Evolutionary conservation across 2,888 invertebrate species (phyloP).

Genomic region (Mamestra brassicae): DNA sequence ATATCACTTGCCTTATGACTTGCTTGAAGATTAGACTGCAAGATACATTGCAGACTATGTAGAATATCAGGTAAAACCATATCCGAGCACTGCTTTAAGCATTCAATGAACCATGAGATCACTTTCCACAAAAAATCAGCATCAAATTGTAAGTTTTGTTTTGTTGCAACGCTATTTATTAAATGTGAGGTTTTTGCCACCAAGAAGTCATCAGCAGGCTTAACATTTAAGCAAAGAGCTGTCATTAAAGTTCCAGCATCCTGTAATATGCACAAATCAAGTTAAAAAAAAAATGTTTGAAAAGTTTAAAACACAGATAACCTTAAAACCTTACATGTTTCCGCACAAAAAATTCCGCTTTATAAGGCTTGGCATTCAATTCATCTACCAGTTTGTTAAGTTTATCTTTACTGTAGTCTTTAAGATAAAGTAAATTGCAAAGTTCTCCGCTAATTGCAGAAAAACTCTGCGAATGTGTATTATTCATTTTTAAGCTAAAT

Average conservation of each 20-base stretch:
- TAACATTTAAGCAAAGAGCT: slow-evolving; percentile 80
- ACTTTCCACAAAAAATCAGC: slow-evolving; percentile 78
- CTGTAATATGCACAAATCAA: slow-evolving; percentile 65
- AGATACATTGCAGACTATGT: slow-evolving; percentile 84
- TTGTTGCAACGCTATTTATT: slow-evolving; percentile 88
- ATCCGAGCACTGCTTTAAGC: slow-evolving; percentile 82
- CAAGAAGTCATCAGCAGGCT: slow-evolving; percentile 88
- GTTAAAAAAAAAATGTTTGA: not conserved
- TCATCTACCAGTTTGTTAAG: slow-evolving; percentile 91
- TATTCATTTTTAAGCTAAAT: slow-evolving; percentile 67
- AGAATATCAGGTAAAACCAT: slow-evolving; percentile 85
- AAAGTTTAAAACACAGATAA: slow-evolving; percentile 50
- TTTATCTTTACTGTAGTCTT: slow-evolving; percentile 85
- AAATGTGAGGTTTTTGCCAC: slow-evolving; percentile 91
- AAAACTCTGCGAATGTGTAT: slow-evolving; percentile 75
- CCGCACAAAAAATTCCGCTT: slow-evolving; percentile 83
- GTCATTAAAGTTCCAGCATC: slow-evolving; percentile 80
- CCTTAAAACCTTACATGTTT: slow-evolving; percentile 82
- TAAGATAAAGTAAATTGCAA: slow-evolving; percentile 80
- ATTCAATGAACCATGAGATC: slow-evolving; percentile 85
- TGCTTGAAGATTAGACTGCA: slow-evolving; percentile 76
- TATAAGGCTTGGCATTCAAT: slow-evolving; percentile 92
- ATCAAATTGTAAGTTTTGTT: slow-evolving; percentile 88
- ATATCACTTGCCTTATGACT: slow-evolving; percentile 75
- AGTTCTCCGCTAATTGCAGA: slow-evolving; percentile 81